phyloP scores from a whole-genome alignment of 2,888 invertebrate genomes.

The Amblyjoppa proteus region DNA sequence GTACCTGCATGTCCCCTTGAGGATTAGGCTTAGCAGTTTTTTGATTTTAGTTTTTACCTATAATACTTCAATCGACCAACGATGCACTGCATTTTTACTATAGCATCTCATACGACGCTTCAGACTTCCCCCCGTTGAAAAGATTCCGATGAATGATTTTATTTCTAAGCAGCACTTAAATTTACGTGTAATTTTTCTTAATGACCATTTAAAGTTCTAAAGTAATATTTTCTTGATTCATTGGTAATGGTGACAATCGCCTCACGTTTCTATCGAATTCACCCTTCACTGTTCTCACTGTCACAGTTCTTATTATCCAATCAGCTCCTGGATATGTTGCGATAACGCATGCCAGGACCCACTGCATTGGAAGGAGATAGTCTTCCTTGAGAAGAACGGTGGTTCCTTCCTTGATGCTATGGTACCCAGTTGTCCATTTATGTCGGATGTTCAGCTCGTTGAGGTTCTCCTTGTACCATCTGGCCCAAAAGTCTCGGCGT shows the following conservation, averaged over 20 bases:
- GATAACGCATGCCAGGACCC: slow-evolving; percentile 40
- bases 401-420: slow-evolving; percentile 1
- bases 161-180: no score
- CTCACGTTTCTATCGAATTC: not conserved
- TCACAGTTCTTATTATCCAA: slow-evolving; percentile 10
- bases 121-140: slow-evolving; percentile 33
- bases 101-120: not conserved
- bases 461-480: slow-evolving; percentile 66
- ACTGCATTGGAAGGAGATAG: slow-evolving; percentile 43
- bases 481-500: not conserved
- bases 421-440: slow-evolving; percentile 52
- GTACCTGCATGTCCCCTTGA: no score
- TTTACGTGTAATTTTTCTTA: no score
- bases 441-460: slow-evolving; percentile 58
- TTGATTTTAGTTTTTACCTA: no score
- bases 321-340: slow-evolving; percentile 12
- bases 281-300: slow-evolving; percentile 23
- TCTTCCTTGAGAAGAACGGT: slow-evolving; percentile 48
- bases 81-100: no score
- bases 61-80: no score
- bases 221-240: not conserved
- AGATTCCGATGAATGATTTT: slow-evolving; percentile 19
- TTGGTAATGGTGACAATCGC: slow-evolving; percentile 35
- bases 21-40: no score
- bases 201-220: not conserved